Evolutionary conservation across 2,113 vertebrate genomes (phyloP).

Genomic region (Sylvilagus bachmani): DNA sequence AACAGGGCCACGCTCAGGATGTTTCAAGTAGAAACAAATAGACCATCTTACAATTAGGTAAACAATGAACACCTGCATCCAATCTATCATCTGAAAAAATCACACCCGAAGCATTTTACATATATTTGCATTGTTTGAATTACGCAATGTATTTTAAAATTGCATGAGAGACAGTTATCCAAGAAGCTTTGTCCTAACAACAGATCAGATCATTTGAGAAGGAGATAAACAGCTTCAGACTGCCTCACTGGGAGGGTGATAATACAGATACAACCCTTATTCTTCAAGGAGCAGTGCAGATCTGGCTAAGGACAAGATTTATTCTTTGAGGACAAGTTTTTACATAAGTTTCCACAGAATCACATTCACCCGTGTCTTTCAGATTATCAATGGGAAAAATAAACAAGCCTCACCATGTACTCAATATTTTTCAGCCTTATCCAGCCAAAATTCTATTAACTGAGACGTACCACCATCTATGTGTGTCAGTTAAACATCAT

Average conservation of each 20-base stretch:
- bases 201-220: constrained; percentile 67
- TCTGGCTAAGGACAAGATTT: constrained; percentile 34
- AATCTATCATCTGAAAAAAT: constrained; percentile 79
- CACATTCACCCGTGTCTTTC: constrained; percentile 17
- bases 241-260: not conserved
- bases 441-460: not conserved
- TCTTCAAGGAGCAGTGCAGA: not conserved
- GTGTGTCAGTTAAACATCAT: too few relatives aligned
- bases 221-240: constrained; percentile 61
- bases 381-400: not conserved
- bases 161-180: constrained; percentile 71
- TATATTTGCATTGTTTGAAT: constrained; percentile 77
- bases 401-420: not conserved
- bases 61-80: constrained; percentile 84
- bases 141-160: constrained; percentile 67
- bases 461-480: not conserved
- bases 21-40: constrained; percentile 81
- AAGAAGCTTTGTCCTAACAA: constrained; percentile 68
- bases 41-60: constrained; percentile 72
- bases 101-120: constrained; percentile 74
- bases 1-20: constrained; percentile 42
- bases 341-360: not conserved
- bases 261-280: not conserved
- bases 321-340: not conserved
- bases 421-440: not conserved